Conservation (phyloP, 2,113 vertebrate genomes). For the Triplophysa tibetana region DNA sequence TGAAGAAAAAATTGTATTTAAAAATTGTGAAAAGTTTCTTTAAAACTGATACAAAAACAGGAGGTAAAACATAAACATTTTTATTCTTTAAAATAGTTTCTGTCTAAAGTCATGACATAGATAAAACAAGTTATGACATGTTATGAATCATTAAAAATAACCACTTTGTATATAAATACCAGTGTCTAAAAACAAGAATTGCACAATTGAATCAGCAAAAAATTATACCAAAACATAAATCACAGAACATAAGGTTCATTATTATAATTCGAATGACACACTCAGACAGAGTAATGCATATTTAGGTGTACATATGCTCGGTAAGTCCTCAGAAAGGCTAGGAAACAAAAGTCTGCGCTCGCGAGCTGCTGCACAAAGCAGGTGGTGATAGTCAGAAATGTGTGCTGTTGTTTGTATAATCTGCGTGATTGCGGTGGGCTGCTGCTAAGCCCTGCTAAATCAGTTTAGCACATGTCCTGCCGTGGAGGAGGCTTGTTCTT, state of each 20-base stretch:
- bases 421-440: constrained; percentile 73
- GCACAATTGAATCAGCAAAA: not conserved
- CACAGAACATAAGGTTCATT: not conserved
- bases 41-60: no score
- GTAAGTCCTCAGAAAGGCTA: constrained; percentile 15
- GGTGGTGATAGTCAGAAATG: constrained; percentile 62
- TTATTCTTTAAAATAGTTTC: no score
- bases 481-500: constrained; percentile 76
- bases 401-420: constrained; percentile 75
- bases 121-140: no score
- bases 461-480: constrained; percentile 78
- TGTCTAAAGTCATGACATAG: no score
- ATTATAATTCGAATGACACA: not conserved
- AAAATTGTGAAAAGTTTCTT: no score
- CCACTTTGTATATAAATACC: no score
- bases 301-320: constrained; percentile 53
- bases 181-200: no score
- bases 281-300: constrained; percentile 1
- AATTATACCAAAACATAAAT: not conserved
- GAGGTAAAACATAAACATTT: no score
- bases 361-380: constrained; percentile 62
- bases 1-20: no score
- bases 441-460: constrained; percentile 76
- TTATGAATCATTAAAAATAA: no score
- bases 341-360: constrained; percentile 49